Evolutionary conservation across 2,888 invertebrate species (phyloP).

Genomic region (Harpalus rubripes): DNA sequence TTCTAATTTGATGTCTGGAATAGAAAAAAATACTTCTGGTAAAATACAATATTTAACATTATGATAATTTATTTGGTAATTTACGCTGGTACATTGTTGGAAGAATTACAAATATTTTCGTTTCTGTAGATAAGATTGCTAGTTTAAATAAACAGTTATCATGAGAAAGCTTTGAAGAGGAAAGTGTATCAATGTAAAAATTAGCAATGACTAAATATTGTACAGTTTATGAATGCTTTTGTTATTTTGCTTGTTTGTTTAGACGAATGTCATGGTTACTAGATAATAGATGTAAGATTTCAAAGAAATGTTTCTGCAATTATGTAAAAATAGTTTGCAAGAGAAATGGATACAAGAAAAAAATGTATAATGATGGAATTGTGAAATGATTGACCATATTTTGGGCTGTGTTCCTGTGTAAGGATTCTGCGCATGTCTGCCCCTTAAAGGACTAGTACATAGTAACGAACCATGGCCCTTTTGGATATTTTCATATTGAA

Average conservation of each 20-base stretch:
- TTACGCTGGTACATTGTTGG: too few relatives aligned
- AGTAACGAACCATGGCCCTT: neutral
- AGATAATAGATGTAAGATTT: neutral
- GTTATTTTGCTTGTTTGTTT: neutral
- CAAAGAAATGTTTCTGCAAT: neutral
- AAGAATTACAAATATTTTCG: too few relatives aligned
- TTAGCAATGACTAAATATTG: conserved; percentile 3
- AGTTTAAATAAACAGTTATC: conserved; percentile 1
- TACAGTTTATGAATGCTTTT: neutral
- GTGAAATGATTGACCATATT: conserved; percentile 28
- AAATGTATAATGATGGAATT: neutral
- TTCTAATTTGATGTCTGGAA: too few relatives aligned
- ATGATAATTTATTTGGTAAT: too few relatives aligned
- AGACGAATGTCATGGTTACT: neutral
- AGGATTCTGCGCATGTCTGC: conserved; percentile 16
- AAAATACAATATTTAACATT: too few relatives aligned
- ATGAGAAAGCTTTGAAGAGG: neutral
- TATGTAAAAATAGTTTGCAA: neutral
- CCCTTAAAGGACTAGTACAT: conserved; percentile 19
- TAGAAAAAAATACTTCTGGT: too few relatives aligned
- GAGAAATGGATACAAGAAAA: neutral
- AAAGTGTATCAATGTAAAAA: conserved; percentile 27
- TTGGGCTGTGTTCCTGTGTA: conserved; percentile 27
- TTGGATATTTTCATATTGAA: too few relatives aligned
- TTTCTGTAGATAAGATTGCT: conserved; percentile 31